Evolutionary conservation across 1,140 invertebrate genomes (phyloP).

Genomic region (Drosophila teissieri): DNA sequence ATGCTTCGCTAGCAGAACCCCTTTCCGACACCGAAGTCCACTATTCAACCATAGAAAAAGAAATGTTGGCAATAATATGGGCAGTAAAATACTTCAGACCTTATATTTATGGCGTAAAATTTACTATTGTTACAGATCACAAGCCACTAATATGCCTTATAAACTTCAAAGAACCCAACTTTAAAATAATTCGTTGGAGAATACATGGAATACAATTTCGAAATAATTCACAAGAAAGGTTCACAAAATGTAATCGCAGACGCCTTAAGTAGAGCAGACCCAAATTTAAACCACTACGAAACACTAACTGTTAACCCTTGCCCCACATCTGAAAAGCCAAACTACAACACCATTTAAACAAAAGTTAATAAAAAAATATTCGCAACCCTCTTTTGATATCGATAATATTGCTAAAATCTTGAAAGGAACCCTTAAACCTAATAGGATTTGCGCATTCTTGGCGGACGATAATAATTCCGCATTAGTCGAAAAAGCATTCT

Average conservation of each 20-base stretch:
- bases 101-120: conserved; percentile 9
- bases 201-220: conserved; percentile 1
- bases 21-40: conserved; percentile 11
- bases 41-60: conserved; percentile 26
- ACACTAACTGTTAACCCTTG: background rate
- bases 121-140: conserved; percentile 2
- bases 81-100: background rate
- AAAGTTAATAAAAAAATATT: too few relatives aligned
- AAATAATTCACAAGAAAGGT: conserved; percentile 1
- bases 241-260: conserved; percentile 9
- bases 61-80: conserved; percentile 9
- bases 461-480: too few relatives aligned
- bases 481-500: too few relatives aligned
- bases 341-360: too few relatives aligned
- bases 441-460: too few relatives aligned
- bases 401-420: too few relatives aligned
- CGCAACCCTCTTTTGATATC: too few relatives aligned
- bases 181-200: conserved; percentile 14
- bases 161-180: conserved; percentile 1
- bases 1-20: conserved; percentile 5
- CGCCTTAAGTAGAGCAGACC: conserved; percentile 6
- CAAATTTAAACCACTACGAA: background rate
- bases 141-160: conserved; percentile 1
- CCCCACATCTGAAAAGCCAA: too few relatives aligned
- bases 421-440: too few relatives aligned